A percentile compares a stretch with the other conserved stretches of the same genome.
Conservation (phyloP, 92 coral and sea anemone genomes). For the Actinostola sp. region DNA sequence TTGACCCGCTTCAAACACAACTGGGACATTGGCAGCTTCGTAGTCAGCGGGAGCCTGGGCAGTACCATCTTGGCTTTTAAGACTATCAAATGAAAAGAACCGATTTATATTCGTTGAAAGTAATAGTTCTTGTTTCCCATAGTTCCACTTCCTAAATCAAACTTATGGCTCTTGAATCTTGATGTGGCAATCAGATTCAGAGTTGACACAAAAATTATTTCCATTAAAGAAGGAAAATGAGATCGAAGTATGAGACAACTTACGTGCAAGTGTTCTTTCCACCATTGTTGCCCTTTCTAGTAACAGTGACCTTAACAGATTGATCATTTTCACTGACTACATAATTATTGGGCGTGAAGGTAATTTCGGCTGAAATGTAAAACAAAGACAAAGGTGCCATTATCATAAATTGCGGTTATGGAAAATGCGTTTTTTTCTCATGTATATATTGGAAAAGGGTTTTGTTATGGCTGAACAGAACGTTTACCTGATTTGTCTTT, state of each 20-base stretch:
- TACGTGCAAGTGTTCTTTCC: slow-evolving; percentile 12
- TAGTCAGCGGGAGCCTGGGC: slow-evolving; percentile 3
- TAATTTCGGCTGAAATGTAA: slow-evolving; percentile 3
- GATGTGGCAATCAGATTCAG: too few species aligned
- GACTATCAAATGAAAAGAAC: neutral
- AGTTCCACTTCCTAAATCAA: too few species aligned
- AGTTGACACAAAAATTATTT: too few species aligned
- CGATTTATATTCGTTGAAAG: neutral
- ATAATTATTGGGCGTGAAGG: neutral
- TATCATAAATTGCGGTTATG: neutral
- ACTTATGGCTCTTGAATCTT: too few species aligned
- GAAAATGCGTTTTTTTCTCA: neutral
- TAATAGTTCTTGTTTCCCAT: too few species aligned
- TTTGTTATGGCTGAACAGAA: neutral
- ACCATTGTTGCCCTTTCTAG: slow-evolving; percentile 2
- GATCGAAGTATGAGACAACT: too few species aligned
- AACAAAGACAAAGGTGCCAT: neutral
- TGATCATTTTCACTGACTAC: neutral
- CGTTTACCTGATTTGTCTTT: slow-evolving; percentile 11
- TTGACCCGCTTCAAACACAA: neutral
- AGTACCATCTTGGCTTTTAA: slow-evolving; percentile 2
- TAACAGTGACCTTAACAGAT: slow-evolving; percentile 1
- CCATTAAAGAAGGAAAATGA: too few species aligned
- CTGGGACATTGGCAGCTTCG: neutral
- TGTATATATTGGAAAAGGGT: neutral